These are phyloP conservation scores for Trogon surrucura DNA, from an alignment of 2,113 vertebrate species.

Conservation along the genomic window DNA sequence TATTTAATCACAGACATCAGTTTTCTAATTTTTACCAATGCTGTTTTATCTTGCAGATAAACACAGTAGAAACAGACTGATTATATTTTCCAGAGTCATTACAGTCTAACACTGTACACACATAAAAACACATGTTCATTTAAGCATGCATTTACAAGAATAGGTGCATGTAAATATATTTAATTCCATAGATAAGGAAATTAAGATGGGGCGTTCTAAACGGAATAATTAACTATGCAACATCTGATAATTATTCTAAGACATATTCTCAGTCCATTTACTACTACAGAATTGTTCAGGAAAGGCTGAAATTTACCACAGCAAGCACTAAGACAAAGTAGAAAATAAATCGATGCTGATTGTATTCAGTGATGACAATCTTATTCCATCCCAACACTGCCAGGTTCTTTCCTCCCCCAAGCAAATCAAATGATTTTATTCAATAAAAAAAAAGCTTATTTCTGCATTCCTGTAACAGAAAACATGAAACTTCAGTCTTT, in stretches of 20 bases:
- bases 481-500: constrained; percentile 1
- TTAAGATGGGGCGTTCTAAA: neutral
- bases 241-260: neutral
- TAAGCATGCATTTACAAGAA: neutral
- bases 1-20: neutral
- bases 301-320: neutral
- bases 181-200: neutral
- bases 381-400: neutral
- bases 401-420: neutral
- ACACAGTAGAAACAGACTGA: neutral
- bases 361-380: neutral
- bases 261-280: neutral
- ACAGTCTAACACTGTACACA: neutral
- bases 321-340: neutral
- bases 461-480: neutral
- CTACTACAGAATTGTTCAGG: neutral
- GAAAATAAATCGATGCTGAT: neutral
- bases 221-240: neutral
- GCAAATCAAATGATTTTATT: neutral
- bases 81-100: neutral
- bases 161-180: neutral
- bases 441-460: neutral
- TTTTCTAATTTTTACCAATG: neutral
- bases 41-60: neutral
- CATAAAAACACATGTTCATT: neutral